Evolutionary conservation across 2,888 invertebrate species (phyloP), one percentile per base, ranked within the genome.

Genomic region (Yponomeuta malinellus): DNA sequence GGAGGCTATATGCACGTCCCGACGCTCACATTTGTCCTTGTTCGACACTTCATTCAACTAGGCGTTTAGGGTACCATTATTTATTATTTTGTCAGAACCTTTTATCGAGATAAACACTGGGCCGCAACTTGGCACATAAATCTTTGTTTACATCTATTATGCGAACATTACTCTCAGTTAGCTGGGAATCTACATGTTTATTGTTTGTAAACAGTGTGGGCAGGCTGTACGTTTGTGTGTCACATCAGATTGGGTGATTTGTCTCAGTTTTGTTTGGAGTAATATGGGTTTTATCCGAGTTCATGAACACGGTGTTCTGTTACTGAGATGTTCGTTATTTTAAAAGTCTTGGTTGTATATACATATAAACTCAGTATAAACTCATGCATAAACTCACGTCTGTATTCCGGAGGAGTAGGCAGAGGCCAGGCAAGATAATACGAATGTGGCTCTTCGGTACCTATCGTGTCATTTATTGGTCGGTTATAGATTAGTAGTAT

Each of bases 21-120:
- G 33, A 33, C 31, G 31, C 33, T 65, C 69, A 59, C 69, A 69
- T 69, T 69, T 69, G 59, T 69, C n/a, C 70, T 70, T n/a, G 64
- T 70, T 70, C 70, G 70, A 70, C 70, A 70, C 48, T 70, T 70
- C 70, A 70, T 63, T 63, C 70, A 63, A 70, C 37, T 63, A 43
- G 31, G 33, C 31, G 69, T 69, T 59, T 37, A 37, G 70, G 70
- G 70, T 1, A 5, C 70, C 70, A 70, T 70, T 63, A 70, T 70
- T 70, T 70, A 70, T 33, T 70, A 69, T 69, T 69, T 69, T 69
- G 63, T 63, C 70, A 70, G 37, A 33, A 70, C 33, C 63, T 33
- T 63, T 70, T 33, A 70, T 63, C 37, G 63, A 31, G 63, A 43
- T 43, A 70, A 63, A 63, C 64, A 70, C 2, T 70, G 63, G 70